Evolutionary conservation across 1,140 invertebrate species (phyloP), one percentile per base, ranked within the genome.

Genomic region (Drosophila pectinifera): DNA sequence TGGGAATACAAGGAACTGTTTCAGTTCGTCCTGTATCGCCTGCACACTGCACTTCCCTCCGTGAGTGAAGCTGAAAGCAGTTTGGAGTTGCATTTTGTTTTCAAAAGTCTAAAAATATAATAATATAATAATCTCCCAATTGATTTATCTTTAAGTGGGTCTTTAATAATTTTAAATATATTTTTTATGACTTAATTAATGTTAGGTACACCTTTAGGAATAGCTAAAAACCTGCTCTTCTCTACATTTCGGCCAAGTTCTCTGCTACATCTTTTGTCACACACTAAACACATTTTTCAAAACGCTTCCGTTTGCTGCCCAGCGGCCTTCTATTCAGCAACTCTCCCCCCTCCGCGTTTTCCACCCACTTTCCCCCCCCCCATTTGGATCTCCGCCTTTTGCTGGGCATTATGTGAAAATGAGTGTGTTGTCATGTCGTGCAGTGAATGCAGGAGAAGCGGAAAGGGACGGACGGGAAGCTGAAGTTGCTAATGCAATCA

Each of bases 211-310:
- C 28, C 13, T 14, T 45, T 26, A 5, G 3, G 8, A 3, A 10
- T 3, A 7, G 8, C 8, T 7, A 67, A 39, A 20, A n/a, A 26
- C 14, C n/a, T 6, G 24, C 36, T 10, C 11, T 22, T 36, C 46
- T 38, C 14, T 53, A 10, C 7, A 43, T 28, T 34, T 22, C 5
- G 26, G 10, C 2, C n/a, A 51, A 57, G 31, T 24, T 18, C 38
- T 61, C n/a, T 65, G 18, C 39, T 54, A n/a, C 24, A 3, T 68
- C 53, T 67, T 54, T 59, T 74, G 84, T 89, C 83, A 88, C 79
- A 86, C 67, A 89, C 79, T 88, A 89, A 88, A 88, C 83, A 80
- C 83, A 88, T 88, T 88, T 89, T 88, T 88, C 83, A 86, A 82
- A 88, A 76, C 48, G 63, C 53, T 89, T 79, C 67, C 78, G 73